These are phyloP conservation scores for Muscicapa adusta DNA, from an alignment of 2,113 vertebrate genomes.

Conservation along the genomic window DNA sequence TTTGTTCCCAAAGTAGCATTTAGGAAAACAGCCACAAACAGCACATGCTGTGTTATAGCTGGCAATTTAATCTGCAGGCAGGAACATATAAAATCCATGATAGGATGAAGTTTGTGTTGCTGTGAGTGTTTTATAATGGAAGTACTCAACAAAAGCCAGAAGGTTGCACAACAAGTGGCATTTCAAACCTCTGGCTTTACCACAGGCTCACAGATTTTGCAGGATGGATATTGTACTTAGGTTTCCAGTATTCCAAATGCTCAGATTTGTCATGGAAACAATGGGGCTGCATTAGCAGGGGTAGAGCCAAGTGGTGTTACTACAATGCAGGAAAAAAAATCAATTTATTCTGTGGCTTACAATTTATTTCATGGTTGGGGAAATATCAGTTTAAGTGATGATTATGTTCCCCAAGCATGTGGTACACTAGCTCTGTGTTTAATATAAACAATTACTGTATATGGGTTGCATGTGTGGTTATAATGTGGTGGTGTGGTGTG, in stretches of 20 bases:
- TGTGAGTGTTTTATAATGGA: neutral
- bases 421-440: constrained; percentile 1
- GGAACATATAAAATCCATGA: neutral
- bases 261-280: neutral
- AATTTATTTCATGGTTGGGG: constrained; percentile 37
- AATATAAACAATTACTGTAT: constrained; percentile 19
- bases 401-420: constrained; percentile 25
- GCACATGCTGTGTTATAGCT: constrained; percentile 36
- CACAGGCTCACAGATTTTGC: constrained; percentile 3
- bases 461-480: constrained; percentile 26
- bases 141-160: neutral
- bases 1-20: constrained; percentile 38
- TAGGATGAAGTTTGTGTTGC: neutral
- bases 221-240: neutral
- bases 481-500: neutral
- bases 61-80: constrained; percentile 57
- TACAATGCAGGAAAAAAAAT: neutral
- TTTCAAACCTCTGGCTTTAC: constrained; percentile 1
- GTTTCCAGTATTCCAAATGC: neutral
- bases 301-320: neutral
- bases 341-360: constrained; percentile 30
- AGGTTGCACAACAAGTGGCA: constrained; percentile 41
- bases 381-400: constrained; percentile 20
- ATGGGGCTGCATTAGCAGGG: neutral
- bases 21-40: constrained; percentile 24